A percentile compares a stretch with the other conserved stretches of the same genome.
phyloP scores from a whole-genome alignment of 2,113 vertebrate genomes.

The human (Homo sapiens) region GRCh38 chr12:79436001-79436500 shows the following conservation, averaged over 20 bases:
- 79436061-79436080: not conserved
- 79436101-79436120: not conserved
- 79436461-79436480: slow-evolving; percentile 58
- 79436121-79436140: not conserved
- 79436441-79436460: not conserved
- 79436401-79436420: not conserved
- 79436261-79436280: not conserved
- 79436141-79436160: not conserved
- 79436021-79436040: not conserved
- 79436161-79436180: not conserved
- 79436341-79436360: not conserved
- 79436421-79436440: slow-evolving; percentile 38
- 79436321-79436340: not conserved
- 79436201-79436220: slow-evolving; percentile 13
- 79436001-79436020: not conserved
- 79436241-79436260: not conserved
- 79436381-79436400: not conserved
- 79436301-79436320: slow-evolving; percentile 23
- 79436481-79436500: slow-evolving; percentile 61
- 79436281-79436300: slow-evolving; percentile 37
- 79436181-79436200: not conserved
- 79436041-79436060: not conserved
- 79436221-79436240: not conserved
- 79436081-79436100: not conserved
- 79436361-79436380: not conserved